Evolutionary conservation across 2,113 vertebrate genomes (phyloP).

Genomic region (Sinocyclocheilus anshuiensis): DNA sequence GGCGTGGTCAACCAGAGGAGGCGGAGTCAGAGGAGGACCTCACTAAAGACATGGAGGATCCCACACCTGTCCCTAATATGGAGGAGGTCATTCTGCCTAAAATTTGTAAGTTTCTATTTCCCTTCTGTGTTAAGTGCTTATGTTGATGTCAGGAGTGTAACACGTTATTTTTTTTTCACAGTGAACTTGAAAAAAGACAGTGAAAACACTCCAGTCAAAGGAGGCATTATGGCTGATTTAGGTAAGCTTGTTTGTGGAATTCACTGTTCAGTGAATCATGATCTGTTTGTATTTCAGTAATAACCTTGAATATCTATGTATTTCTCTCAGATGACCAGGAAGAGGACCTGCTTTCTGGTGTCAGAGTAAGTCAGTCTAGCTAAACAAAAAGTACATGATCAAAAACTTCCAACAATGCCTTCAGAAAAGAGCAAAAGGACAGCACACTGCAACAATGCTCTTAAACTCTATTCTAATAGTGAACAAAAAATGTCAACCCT

Average conservation of each 20-base stretch:
- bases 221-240: slow-evolving; percentile 93
- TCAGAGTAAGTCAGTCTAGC: slow-evolving; percentile 80
- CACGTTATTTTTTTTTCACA: slow-evolving; percentile 57
- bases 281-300: not conserved
- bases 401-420: not conserved
- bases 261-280: not conserved
- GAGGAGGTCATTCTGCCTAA: slow-evolving; percentile 95
- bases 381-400: not conserved
- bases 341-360: slow-evolving; percentile 86
- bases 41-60: slow-evolving; percentile 99
- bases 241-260: slow-evolving; percentile 73
- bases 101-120: slow-evolving; percentile 78
- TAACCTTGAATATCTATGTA: not conserved
- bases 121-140: not conserved
- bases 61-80: slow-evolving; percentile 93
- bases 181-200: slow-evolving; percentile 98
- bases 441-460: not conserved
- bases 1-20: slow-evolving; percentile 87
- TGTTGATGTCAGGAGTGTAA: not conserved
- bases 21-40: slow-evolving; percentile 92
- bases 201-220: slow-evolving; percentile 96
- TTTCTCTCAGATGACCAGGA: slow-evolving; percentile 90
- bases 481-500: no score
- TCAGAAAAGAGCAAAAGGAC: not conserved
- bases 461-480: not conserved